Conservation (phyloP, 2,113 vertebrate genomes). For the Diadophis punctatus region DNA sequence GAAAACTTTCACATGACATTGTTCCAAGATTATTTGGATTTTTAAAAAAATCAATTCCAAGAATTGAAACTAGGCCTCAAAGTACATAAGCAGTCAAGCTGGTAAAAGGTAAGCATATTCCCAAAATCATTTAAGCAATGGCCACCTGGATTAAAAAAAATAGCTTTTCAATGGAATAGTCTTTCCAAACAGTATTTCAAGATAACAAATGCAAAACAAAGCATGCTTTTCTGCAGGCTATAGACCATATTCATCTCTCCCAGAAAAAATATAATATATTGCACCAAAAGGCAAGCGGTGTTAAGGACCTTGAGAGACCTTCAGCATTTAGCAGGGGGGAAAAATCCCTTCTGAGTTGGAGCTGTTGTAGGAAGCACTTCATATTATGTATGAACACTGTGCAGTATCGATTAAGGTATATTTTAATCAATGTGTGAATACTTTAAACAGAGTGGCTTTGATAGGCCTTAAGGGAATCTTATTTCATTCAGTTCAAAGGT, state of each 20-base stretch:
- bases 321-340: neutral
- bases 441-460: slow-evolving; percentile 50
- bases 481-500: slow-evolving; percentile 48
- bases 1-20: neutral
- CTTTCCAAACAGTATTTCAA: neutral
- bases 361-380: slow-evolving; percentile 30
- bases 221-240: neutral
- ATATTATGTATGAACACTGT: slow-evolving; percentile 53
- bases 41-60: neutral
- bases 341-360: slow-evolving; percentile 4
- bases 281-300: neutral
- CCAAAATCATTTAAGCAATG: neutral
- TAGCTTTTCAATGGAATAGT: neutral
- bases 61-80: neutral
- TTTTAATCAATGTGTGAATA: slow-evolving; percentile 58
- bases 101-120: neutral
- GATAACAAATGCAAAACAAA: neutral
- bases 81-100: neutral
- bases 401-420: slow-evolving; percentile 64
- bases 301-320: neutral
- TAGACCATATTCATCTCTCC: neutral
- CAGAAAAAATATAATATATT: neutral
- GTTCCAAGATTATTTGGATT: neutral
- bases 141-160: neutral
- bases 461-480: slow-evolving; percentile 35